Evolutionary conservation across 2,888 invertebrate genomes (phyloP), one percentile per base, ranked within the genome.

Genomic region (Drosophila atripex): DNA sequence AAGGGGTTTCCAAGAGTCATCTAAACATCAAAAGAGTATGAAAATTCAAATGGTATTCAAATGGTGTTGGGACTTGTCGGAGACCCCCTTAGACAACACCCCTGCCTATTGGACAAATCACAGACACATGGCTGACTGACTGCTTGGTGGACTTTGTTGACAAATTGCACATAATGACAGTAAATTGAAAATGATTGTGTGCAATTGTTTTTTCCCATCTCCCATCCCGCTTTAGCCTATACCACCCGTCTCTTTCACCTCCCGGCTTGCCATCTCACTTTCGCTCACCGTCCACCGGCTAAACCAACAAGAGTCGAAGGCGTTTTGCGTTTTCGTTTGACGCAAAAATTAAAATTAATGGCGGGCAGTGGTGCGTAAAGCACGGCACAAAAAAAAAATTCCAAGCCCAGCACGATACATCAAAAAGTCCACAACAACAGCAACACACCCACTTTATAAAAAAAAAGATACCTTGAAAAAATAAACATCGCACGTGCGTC

Each of bases 141-240:
- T 76, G 66, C 57, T 58, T 64, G 73, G 76, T 80, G 71, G 74
- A 78, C 88, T 83, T 75, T 84, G 90, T 86, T 90, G 90, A 90
- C 90, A 90, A 90, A 90, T 90, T 90, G 90, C 90, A 86, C 88
- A 86, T 90, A 90, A 90, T 90, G 90, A 90, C 83, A 88, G 83
- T 78, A 83, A 90, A 90, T 90, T 90, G 90, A 89, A 90, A 90
- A 89, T 87, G 89, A 90, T 90, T 90, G 89, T 90, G 82, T 77
- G 77, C 78, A 86, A 88, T 88, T 89, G 89, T 83, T 78, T 72
- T 74, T 57, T 59, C 32, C 25, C 21, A 18, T 28, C 9, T 41
- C 14, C 43, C 25, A 18, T 11, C 28, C 61, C 43, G 18, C 41
- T 30, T 11, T 3, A 7, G 25, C 16, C 32, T 39, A 8, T 35